Evolutionary conservation across 2,113 vertebrate genomes (phyloP), one percentile per base, ranked within the genome.

Genomic region (Urocolius indicus): DNA sequence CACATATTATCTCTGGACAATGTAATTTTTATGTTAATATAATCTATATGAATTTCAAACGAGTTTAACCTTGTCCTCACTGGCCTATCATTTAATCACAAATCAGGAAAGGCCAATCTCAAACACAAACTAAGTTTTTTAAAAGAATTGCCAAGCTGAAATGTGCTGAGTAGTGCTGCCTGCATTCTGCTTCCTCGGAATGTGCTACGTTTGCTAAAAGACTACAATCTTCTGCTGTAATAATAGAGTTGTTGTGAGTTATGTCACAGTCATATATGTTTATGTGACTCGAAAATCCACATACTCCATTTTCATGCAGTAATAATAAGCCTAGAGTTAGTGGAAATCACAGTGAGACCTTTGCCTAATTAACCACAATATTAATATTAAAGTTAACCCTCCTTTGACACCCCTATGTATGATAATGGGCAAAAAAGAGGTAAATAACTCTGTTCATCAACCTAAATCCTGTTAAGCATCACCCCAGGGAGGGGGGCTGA

Each of bases 211-310:
- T 89, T 89, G 34, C 34, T 72, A 59, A 84, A 94, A 91, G 20
- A 30, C 87, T 94, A 3, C 87, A 89, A 95, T 93, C 94, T 89
- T 94, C 73, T 91, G 29, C 52, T 78, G n/a, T 51, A 95, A 95
- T 89, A 80, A 84, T 91, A 78, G 89, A 94, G 81, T 87, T 94
- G 90, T 48, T 51, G 13, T 23, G 52, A 84, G 87, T 93, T 89
- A 55, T 13, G 61, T 72, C 61, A 49, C 36, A 84, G 77, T 52
- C 57, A 82, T 89, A 89, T 87, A 41, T 12, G 12, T 41, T 41
- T 41, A 41, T 41, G 38, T 41, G 38, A 41, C 38, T 41, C 38
- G 12, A 41, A 41, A 41, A 41, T 41, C 38, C 38, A 41, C 38
- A 41, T 41, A 41, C 38, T 41, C 38, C 38, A 41, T 41, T 41